Evolutionary conservation across 2,113 vertebrate genomes (phyloP), one percentile per base, ranked within the genome.

Genomic region (Ptyas mucosa): DNA sequence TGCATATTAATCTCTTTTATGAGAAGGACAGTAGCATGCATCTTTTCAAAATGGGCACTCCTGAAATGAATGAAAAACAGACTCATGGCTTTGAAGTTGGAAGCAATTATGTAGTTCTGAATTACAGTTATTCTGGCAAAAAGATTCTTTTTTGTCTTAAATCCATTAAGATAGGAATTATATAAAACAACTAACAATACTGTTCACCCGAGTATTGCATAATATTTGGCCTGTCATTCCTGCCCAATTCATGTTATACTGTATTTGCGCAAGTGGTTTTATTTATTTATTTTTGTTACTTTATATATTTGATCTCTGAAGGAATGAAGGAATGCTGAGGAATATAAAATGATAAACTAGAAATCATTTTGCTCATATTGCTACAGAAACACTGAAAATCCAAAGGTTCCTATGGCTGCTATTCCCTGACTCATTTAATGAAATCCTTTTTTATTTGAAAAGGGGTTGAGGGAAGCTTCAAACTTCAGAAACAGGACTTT

Each of bases 401-500:
- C 92, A 93, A 97, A 61, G 86, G 93, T 89, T 95, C 93, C 90
- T 94, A 88, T 1, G 34, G 96, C 85, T 93, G 95, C 95, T 94
- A 87, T 95, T 95, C 52, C 94, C 69, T 96, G 92, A 96, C 43
- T 95, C 95, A 95, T 95, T 95, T 95, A 96, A 94, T 96, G 87
- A 94, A 95, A 91, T 85, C 90, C 90, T 95, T 96, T 96, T 96
- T 95, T 97, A 96, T 97, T 95, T 96, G 93, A 97, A 93, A 85
- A 91, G 94, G 91, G 90, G 91, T 94, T 94, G 43, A 49, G 21
- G 4, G 11, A 9, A 34, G 8, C 43, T 87, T 87, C 53, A 24
- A 95, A 93, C 95, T 96, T 96, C 95, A 96, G 96, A 96, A 96
- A 88, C 89, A 95, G 88, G 91, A 93, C 94, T 97, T 94, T 97